Base-by-base conservation (phyloP, 1,140 invertebrate genomes). In the Drosophila trapezifrons region DNA sequence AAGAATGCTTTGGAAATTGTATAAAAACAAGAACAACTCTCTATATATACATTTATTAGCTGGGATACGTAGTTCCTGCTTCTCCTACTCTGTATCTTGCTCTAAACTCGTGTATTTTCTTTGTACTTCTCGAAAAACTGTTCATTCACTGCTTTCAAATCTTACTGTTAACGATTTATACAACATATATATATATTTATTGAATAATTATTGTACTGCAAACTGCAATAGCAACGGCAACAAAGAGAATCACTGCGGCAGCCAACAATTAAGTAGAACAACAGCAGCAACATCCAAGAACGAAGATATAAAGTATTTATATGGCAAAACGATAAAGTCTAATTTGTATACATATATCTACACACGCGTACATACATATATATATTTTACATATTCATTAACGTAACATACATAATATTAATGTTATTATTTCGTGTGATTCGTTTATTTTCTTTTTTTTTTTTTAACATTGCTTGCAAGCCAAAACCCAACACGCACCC, bases 61-160 rank as follows among this genome's bases (percentile, higher is more conserved):
- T 65, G 46, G 73, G 37, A 56, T 66, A 52, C 20, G 49, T 18
- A 66, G 70, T 86, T 76, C 80, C 63, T 52, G 76, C 60, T 86
- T 72, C 65, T 81, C 62, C 32, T 60, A 32, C 32, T 63, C 54
- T 80, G 65, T 70, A 71, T 70, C 67, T 64, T 77, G 73, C 66
- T 76, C 59, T 75, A 32, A 12, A 69, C 59, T 83, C 65, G 77
- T 52, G 29, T 66, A 64, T 65, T 62, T 60, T 75, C 29, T 73
- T 65, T 56, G 56, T 81, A 66, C 63, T 86, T 85, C 71, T 80
- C 62, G 80, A 72, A 78, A 38, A 66, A 73, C 40, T 83, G 76
- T 84, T 80, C 77, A 84, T 83, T 83, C 80, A 72, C 47, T 76
- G 76, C 80, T 83, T 83, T 79, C 55, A 67, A 79, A 35, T n/a